Evolutionary conservation across 2,888 invertebrate genomes (phyloP).

Genomic region (Acrobasis repandana): DNA sequence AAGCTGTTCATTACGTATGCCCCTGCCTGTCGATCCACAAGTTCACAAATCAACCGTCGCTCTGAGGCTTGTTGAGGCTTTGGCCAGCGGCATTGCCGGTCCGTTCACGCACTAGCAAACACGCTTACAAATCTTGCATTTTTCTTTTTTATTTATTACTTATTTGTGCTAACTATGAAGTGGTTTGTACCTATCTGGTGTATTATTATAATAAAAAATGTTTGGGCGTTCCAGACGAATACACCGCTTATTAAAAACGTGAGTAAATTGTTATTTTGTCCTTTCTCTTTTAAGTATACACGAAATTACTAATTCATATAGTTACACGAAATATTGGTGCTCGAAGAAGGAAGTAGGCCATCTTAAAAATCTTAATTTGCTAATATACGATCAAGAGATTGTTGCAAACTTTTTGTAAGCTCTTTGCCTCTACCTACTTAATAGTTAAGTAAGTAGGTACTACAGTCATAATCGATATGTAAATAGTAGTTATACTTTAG

Average conservation of each 20-base stretch:
- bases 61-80: not conserved
- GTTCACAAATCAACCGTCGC: not conserved
- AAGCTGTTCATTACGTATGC: not conserved
- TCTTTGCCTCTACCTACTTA: not conserved
- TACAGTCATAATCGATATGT: too few species aligned
- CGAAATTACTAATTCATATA: too few species aligned
- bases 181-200: slow-evolving; percentile 2
- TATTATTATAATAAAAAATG: not conserved
- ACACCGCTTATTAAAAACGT: slow-evolving; percentile 21
- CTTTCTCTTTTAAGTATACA: not conserved
- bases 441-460: too few species aligned
- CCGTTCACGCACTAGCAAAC: slow-evolving; percentile 9
- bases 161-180: not conserved
- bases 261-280: not conserved
- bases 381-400: too few species aligned
- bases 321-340: too few species aligned
- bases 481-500: too few species aligned
- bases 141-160: not conserved
- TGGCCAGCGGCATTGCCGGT: slow-evolving; percentile 6
- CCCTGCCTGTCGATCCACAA: not conserved
- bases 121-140: slow-evolving; percentile 2
- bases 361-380: too few species aligned
- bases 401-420: not conserved
- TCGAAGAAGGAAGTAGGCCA: too few species aligned
- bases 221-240: slow-evolving; percentile 7